A percentile compares a stretch with the other conserved stretches of the same genome.
These are phyloP conservation scores for Microdon myrmicae DNA, from an alignment of 2,888 invertebrate genomes.

Conservation along the genomic window DNA sequence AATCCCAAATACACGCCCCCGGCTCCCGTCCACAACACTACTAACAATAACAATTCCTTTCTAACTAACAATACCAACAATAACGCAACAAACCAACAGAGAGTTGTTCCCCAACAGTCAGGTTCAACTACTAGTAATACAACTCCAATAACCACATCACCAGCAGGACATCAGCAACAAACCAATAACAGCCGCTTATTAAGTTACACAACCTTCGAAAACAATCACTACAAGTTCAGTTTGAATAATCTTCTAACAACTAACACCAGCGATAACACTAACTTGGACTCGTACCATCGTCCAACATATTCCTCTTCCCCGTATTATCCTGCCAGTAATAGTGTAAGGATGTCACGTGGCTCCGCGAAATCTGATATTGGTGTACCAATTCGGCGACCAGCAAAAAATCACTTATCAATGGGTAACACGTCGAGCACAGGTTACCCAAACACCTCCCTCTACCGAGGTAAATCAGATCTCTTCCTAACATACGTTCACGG, in stretches of 20 bases:
- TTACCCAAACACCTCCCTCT: slow-evolving; percentile 56
- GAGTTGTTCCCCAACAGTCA: slow-evolving; percentile 22
- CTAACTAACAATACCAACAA: slow-evolving; percentile 49
- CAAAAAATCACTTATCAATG: slow-evolving; percentile 61
- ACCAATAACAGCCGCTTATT: slow-evolving; percentile 62
- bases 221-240: slow-evolving; percentile 68
- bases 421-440: slow-evolving; percentile 55
- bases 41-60: slow-evolving; percentile 53
- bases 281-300: slow-evolving; percentile 57
- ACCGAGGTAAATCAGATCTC: slow-evolving; percentile 66
- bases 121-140: background rate
- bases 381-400: slow-evolving; percentile 62
- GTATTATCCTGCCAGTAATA: slow-evolving; percentile 55
- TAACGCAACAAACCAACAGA: slow-evolving; percentile 29
- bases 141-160: background rate
- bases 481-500: slow-evolving; percentile 63
- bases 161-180: slow-evolving; percentile 40
- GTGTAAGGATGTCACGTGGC: slow-evolving; percentile 55
- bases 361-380: slow-evolving; percentile 67
- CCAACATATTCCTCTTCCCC: slow-evolving; percentile 57
- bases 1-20: slow-evolving; percentile 59
- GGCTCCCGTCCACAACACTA: slow-evolving; percentile 61
- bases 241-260: slow-evolving; percentile 59
- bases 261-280: slow-evolving; percentile 50
- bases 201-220: slow-evolving; percentile 66